Evolutionary conservation across 2,113 vertebrate genomes (phyloP).

Genomic region (Opisthocomus hoazin): DNA sequence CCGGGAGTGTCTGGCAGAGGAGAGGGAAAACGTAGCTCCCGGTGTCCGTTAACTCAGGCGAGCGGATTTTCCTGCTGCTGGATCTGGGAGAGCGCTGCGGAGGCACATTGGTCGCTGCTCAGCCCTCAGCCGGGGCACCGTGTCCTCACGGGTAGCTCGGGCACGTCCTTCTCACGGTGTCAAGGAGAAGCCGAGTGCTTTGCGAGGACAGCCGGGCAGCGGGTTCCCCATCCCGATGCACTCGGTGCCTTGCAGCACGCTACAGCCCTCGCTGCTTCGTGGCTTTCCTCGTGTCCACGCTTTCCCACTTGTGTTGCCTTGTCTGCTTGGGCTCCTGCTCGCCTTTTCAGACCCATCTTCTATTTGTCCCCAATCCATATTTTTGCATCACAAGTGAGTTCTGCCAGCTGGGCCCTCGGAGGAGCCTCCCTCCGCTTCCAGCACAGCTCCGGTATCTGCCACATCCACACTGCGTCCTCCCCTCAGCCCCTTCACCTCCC

Average conservation of each 20-base stretch:
- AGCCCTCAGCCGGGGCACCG: neutral
- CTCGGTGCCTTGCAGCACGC: neutral
- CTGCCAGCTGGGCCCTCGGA: neutral
- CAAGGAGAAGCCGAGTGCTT: neutral
- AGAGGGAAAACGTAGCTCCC: accelerated
- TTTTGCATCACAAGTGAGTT: conserved; percentile 35
- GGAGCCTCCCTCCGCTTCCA: neutral
- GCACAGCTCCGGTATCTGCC: neutral
- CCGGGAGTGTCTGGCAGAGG: neutral
- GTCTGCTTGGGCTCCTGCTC: neutral
- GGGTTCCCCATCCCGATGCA: accelerated
- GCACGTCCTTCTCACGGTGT: neutral
- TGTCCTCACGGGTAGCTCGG: neutral
- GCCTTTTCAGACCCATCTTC: neutral
- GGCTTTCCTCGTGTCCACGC: accelerated
- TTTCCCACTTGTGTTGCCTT: accelerated
- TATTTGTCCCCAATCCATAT: neutral
- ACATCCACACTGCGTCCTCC: neutral
- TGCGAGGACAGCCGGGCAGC: neutral
- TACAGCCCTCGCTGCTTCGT: accelerated
- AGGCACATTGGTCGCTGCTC: neutral
- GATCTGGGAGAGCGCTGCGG: neutral
- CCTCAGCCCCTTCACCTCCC: neutral
- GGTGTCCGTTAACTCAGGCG: neutral
- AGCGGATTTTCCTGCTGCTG: neutral